A percentile compares a stretch with the other conserved stretches of the same genome.
Conservation (phyloP, 2,888 invertebrate genomes). For the Rhogogaster chlorosoma region DNA sequence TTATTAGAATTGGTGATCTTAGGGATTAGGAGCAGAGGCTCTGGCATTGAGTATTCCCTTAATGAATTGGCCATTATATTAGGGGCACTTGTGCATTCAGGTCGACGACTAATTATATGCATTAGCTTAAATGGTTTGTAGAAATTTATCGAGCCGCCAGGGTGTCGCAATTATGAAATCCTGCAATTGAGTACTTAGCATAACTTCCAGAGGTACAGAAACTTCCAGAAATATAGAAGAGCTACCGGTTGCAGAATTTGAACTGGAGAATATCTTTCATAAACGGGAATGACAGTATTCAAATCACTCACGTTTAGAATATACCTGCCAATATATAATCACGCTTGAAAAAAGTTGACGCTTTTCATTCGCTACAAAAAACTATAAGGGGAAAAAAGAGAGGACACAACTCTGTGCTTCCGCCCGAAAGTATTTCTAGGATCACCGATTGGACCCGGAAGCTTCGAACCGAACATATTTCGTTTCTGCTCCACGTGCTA, state of each 20-base stretch:
- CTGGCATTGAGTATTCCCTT: conserved; percentile 3
- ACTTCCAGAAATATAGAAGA: neutral
- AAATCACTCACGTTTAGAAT: neutral
- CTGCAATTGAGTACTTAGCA: conserved; percentile 13
- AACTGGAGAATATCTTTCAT: neutral
- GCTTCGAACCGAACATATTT: conserved; percentile 27
- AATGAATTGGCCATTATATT: conserved; percentile 30
- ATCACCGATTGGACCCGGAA: neutral
- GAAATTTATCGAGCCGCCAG: neutral
- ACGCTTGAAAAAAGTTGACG: neutral
- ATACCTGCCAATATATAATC: neutral
- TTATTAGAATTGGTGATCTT: conserved; percentile 27
- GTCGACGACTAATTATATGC: conserved; percentile 23
- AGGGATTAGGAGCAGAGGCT: neutral
- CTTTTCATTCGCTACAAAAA: neutral
- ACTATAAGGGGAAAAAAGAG: neutral
- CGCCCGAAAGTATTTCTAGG: neutral
- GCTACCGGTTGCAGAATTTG: neutral
- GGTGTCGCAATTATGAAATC: neutral
- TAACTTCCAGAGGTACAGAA: neutral
- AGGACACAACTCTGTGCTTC: neutral
- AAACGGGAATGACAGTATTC: neutral
- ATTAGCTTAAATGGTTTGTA: conserved; percentile 23
- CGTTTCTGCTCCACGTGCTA: neutral
- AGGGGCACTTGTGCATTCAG: conserved; percentile 32